Evolutionary conservation across 2,797 vertebrate species (phyloP), one percentile per base, ranked within the genome.

Genomic region (Gallinago nigripennis): DNA sequence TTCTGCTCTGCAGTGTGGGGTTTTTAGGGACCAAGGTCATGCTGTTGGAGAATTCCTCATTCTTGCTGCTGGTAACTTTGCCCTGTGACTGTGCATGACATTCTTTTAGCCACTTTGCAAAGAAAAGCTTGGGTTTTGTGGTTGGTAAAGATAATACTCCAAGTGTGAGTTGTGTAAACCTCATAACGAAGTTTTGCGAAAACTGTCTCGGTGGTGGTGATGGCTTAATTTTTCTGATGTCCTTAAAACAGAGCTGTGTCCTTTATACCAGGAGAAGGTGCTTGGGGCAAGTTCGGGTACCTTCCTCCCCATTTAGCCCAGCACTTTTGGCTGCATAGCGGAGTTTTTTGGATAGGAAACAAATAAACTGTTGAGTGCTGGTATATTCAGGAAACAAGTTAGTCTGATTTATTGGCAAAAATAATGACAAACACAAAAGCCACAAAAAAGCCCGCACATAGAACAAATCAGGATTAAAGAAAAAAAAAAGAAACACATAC

Each of bases 371-470:
- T 45, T 25, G 13, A 61, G 31, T 28, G 28, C 16, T 64, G 50
- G 7, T 19, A 76, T 69, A 28, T 41, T 76, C 33, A 31, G 50
- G 54, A 37, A 84, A 24, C 0, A 1, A 23, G 14, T 53, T 75
- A 17, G 15, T 57, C 33, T 57, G 11, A 39, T 69, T 20, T 18
- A 70, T 25, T 60, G 79, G 39, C 10, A 31, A 50, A 63, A 73
- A 33, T 16, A 28, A 45, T 9, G 45, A n/a, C 11, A 58, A 64
- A 46, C 14, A 46, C 14, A 7, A 72, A 72, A 51, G 30, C 8
- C 24, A 35, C 12, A 14, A 21, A 69, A 64, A 64, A 43, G n/a
- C 0, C 0, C 9, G 1, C 4, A 4, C 35, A 41, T 20, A 50
- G 28, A 78, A 8, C 14, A 53, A 53, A 61, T 15, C 2, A 1